These are phyloP conservation scores for Calcarius lapponicus DNA, from an alignment of 2,797 vertebrate genomes.

Conservation along the genomic window DNA sequence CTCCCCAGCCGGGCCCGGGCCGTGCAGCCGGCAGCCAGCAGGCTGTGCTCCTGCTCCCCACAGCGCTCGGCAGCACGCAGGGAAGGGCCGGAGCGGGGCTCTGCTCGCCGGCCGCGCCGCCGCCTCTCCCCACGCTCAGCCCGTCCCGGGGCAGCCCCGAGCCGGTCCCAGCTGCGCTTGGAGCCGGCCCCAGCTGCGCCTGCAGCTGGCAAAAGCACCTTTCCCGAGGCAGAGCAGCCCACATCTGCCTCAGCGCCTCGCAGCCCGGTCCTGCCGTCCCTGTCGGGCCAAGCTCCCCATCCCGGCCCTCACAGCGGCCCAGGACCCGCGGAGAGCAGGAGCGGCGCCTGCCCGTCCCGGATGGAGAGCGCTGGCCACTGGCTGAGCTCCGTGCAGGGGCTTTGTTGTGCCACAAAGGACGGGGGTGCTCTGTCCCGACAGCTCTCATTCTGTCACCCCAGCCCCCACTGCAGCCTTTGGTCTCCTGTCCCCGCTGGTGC, in stretches of 20 bases:
- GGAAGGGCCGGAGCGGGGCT: background rate
- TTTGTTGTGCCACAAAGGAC: background rate
- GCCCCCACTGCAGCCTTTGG: accelerated
- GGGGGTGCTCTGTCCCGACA: background rate
- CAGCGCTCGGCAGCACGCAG: background rate
- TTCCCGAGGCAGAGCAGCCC: background rate
- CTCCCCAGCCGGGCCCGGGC: background rate
- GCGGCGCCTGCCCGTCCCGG: background rate
- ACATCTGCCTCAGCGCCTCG: background rate
- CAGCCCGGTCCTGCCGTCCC: background rate
- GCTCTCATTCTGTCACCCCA: background rate
- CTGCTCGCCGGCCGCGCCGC: accelerated
- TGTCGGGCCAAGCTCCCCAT: background rate
- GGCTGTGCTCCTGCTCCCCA: slow-evolving; percentile 42
- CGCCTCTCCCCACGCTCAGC: background rate
- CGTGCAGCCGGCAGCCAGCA: slow-evolving; percentile 16
- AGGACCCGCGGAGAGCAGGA: accelerated
- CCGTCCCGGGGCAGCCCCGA: background rate
- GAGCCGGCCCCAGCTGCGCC: background rate
- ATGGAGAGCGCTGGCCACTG: background rate
- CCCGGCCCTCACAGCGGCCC: too few species aligned
- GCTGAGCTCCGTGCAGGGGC: accelerated
- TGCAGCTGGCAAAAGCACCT: background rate
- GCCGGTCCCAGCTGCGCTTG: background rate
- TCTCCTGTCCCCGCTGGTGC: accelerated